Evolutionary conservation across 2,113 vertebrate genomes (phyloP), one percentile per base, ranked within the genome.

Genomic region (Kryptolebias marmoratus): DNA sequence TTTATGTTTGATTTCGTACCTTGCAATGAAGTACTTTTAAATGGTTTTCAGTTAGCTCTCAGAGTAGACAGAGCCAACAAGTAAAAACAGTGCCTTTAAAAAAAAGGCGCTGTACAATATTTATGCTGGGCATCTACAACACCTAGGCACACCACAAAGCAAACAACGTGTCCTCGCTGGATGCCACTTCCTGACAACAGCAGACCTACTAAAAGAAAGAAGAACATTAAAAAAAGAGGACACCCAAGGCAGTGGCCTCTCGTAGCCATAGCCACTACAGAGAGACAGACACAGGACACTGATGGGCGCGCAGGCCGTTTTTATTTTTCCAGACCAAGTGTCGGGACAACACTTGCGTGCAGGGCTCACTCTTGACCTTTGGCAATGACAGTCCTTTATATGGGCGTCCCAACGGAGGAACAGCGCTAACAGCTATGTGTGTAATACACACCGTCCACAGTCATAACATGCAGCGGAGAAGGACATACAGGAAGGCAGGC

Each of bases 371-470:
- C 65, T 64, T 92, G 92, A 94, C 93, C 91, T 94, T 94, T 93
- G 87, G 71, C 93, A 89, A 90, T 93, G 93, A 93, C 93, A 94
- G 92, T 85, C 82, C 91, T 94, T 93, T 92, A 93, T 93, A 93
- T 89, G 91, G 90, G 88, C 71, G 75, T 92, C 90, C 92, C 88
- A 72, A 68, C 80, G 82, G 90, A 92, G 90, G 77, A 80, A 86
- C 55, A 75, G 88, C 63, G 81, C 86, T 87, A 89, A 93, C 89
- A 89, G 93, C 93, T 90, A 92, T 82, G 90, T 82, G 85, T 93
- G 93, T 93, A 94, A 94, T 91, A 92, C 89, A 93, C 91, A 94
- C 92, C 89, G 56, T 75, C 81, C 72, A 77, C 90, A 93, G 93
- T 93, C 93, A 93, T 91, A 94, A 94, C 93, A 94, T 71, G 68